These are phyloP conservation scores for Andrena cerasifolii DNA, from an alignment of 1,140 invertebrate genomes.

Conservation along the genomic window DNA sequence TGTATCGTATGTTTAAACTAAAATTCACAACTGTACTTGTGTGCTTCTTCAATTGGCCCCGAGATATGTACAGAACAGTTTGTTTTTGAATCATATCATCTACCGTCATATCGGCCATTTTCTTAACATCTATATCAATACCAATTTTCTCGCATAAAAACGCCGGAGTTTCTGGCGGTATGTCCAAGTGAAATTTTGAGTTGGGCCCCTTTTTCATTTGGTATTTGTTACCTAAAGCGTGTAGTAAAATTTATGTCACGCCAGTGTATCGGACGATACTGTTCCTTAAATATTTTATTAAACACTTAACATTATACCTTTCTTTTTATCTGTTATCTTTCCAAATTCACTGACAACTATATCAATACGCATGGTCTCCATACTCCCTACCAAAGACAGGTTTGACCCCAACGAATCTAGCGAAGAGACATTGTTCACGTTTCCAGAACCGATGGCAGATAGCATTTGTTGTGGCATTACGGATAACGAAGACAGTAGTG, in stretches of 20 bases:
- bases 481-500: constrained; percentile 91
- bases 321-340: constrained; percentile 83
- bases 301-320: constrained; percentile 65
- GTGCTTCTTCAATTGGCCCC: constrained; percentile 94
- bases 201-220: constrained; percentile 75
- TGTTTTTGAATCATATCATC: constrained; percentile 91
- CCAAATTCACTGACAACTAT: constrained; percentile 95
- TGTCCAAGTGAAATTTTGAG: constrained; percentile 84
- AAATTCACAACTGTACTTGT: constrained; percentile 94
- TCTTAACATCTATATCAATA: constrained; percentile 94
- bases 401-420: constrained; percentile 95
- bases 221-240: constrained; percentile 67
- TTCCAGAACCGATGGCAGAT: constrained; percentile 81
- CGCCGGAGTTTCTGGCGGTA: constrained; percentile 91
- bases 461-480: constrained; percentile 94
- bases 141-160: constrained; percentile 96
- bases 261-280: neutral
- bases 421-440: constrained; percentile 84
- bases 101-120: constrained; percentile 94
- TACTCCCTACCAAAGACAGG: constrained; percentile 92
- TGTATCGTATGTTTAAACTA: constrained; percentile 92
- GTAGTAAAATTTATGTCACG: neutral
- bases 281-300: neutral
- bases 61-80: constrained; percentile 92
- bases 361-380: constrained; percentile 95